Base-by-base conservation (phyloP, 1,140 invertebrate genomes). In the Watersipora subatra region DNA sequence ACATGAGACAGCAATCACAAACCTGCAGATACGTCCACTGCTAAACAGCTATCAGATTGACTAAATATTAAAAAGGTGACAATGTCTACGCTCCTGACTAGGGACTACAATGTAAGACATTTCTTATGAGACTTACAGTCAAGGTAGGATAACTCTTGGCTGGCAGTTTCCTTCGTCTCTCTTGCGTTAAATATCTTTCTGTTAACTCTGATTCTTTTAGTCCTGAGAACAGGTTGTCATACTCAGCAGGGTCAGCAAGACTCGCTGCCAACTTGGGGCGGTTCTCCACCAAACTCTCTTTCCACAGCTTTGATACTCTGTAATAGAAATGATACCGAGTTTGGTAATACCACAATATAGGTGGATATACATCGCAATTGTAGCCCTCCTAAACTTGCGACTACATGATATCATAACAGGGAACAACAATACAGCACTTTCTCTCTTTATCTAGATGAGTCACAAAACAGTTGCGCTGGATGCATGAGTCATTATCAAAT, bases 151-250 rank as follows among this genome's bases (percentile, higher is more conserved):
- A 79, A 19, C 66, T 71, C 1, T 66, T 68, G 20, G 78, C 78
- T 22, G 76, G 77, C 12, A 58, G 55, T 55, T 62, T 63, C 56
- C 68, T 66, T 20, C 63, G 28, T 68, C 75, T 69, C 66, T 78
- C 71, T 27, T 71, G 67, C 63, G 70, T 68, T 7, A 78, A 67
- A 28, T 67, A 79, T 66, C 76, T 74, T 78, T 94, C 90, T 0
- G 88, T 85, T 72, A 86, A 87, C 0, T 93, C 74, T 0, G 88
- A 84, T 68, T 93, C 87, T 57, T 80, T 80, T 63, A 89, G 86
- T 1, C 90, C 91, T 1, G 93, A 92, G 77, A 99, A 99, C 30
- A 99, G 83, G 83, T 99, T 99, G 74, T 94, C 91, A 77, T 98
- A 98, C 70, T 96, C 88, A 56, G 87, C 84, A 0, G 95, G 96